These are phyloP conservation scores for Dicyrtomina minuta DNA, from an alignment of 2,888 invertebrate genomes.

Conservation along the genomic window DNA sequence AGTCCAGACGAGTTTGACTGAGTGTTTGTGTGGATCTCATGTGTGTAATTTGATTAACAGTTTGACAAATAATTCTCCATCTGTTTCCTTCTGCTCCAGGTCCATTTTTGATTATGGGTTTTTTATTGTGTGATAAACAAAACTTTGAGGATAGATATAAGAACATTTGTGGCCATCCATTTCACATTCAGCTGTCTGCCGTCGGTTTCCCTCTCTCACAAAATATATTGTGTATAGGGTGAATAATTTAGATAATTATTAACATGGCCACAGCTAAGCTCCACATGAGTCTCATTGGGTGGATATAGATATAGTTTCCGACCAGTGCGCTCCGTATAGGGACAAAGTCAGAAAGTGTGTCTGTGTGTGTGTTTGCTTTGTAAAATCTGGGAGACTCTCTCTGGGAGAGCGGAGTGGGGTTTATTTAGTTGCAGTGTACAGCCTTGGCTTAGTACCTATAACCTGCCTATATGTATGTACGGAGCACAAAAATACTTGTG, in stretches of 20 bases:
- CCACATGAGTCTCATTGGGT: no score
- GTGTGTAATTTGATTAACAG: conserved; percentile 17
- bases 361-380: no score
- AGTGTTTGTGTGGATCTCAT: neutral
- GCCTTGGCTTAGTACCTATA: no score
- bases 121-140: conserved; percentile 26
- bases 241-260: conserved; percentile 7
- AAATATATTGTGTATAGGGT: neutral
- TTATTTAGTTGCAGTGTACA: no score
- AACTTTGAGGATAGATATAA: neutral
- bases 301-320: no score
- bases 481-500: no score
- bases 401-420: no score
- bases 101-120: conserved; percentile 25
- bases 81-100: conserved; percentile 14
- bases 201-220: neutral
- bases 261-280: conserved; percentile 1
- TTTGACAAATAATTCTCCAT: conserved; percentile 2
- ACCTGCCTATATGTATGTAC: no score
- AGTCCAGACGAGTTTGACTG: conserved; percentile 8
- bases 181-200: conserved; percentile 1
- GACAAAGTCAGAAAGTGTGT: no score
- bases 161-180: conserved; percentile 23
- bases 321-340: no score
- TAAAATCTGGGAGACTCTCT: no score